Base-by-base conservation (phyloP, 2,113 vertebrate species). In the Forbesichthys papilliferus region DNA sequence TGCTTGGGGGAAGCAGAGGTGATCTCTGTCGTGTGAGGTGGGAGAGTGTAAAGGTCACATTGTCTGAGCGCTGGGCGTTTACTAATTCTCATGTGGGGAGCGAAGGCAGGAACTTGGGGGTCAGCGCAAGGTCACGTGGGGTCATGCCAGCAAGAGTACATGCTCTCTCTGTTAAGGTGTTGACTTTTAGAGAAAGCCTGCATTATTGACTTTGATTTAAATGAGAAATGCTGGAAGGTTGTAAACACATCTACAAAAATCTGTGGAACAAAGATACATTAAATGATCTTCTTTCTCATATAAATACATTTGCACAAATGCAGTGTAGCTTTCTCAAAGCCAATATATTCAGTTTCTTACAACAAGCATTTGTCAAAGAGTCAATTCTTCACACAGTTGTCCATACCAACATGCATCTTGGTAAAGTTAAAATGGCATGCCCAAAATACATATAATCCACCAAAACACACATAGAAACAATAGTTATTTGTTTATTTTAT, bases 391-490 rank as follows among this genome's bases (percentile, higher is more conserved):
- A 42, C 36, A 42, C 36, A 6, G 4, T 42, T 42, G 36, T 42
- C 36, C 36, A 42, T 42, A 42, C 36, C 3, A 3, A 42, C 36
- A 42, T 42, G 36, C 36, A 8, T 42, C 36, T 42, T 42, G 36
- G 36, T 8, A 42, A 8, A 42, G 77, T 62, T 71, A 27, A 27
- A 27, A 27, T 27, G 27, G 27, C 34, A 36, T 73, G 4, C 52
- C 13, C 12, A 75, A 14, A 61, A 12, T 59, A 48, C 75, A 75
- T 46, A 84, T 65, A 34, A 79, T 61, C 36, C 74, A 63, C 66
- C 33, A 54, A 75, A 78, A 67, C 63, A 86, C 70, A 89, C 77
- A 68, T 75, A 83, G 78, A 36, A 6, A 42, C 36, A 42, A 62
- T 69, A 68, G 83, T 27, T 27, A 27, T 27, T 27, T 27, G 27